Evolutionary conservation across 35 echinoderm and acorn worm genomes (phyloP).

Genomic region (Lytechinus variegatus): DNA sequence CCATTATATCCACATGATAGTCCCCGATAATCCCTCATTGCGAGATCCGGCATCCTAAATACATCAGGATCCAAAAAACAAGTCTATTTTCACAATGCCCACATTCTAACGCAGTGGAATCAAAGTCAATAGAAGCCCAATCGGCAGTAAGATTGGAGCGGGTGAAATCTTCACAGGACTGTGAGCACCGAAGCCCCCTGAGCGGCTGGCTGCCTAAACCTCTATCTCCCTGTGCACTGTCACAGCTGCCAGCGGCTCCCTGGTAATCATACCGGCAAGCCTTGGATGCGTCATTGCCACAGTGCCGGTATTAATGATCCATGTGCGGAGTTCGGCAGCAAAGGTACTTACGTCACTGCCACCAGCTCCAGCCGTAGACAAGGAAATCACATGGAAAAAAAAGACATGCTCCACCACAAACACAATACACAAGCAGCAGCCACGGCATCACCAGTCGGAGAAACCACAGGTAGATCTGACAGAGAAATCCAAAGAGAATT

Average conservation of each 20-base stretch:
- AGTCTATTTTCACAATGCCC: background rate
- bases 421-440: background rate
- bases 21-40: background rate
- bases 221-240: background rate
- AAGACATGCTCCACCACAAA: background rate
- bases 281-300: background rate
- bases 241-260: background rate
- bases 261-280: background rate
- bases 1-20: conserved; percentile 26
- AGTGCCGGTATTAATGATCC: background rate
- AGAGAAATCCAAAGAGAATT: background rate
- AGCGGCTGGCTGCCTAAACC: background rate
- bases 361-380: background rate
- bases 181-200: background rate
- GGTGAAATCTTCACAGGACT: background rate
- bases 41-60: background rate
- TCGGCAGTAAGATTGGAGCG: too few relatives aligned
- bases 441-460: background rate
- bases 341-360: background rate
- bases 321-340: background rate
- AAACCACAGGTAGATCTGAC: background rate
- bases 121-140: background rate
- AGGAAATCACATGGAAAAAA: conserved; percentile 10
- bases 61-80: background rate
- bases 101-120: background rate